Percentiles rank a stretch among this genome's conserved stretches.
These are phyloP conservation scores for Bostrychus sinensis DNA, from an alignment of 2,113 vertebrate genomes.

Conservation along the genomic window DNA sequence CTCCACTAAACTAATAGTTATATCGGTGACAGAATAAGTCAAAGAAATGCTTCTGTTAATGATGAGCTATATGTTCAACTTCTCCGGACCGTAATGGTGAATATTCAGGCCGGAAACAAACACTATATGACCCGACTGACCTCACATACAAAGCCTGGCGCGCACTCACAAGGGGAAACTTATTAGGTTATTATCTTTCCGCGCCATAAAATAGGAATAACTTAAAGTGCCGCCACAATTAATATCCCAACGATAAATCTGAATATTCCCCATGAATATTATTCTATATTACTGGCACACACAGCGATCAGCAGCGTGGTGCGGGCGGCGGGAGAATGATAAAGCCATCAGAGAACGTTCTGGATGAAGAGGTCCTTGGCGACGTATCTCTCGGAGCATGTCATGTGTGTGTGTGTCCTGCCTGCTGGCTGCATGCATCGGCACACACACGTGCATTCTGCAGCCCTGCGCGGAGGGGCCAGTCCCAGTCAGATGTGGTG, in stretches of 20 bases:
- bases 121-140: conserved; percentile 67
- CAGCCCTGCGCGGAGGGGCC: conserved; percentile 84
- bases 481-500: conserved; percentile 78
- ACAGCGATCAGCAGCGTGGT: conserved; percentile 49
- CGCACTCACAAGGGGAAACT: conserved; percentile 65
- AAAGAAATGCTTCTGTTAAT: conserved; percentile 49
- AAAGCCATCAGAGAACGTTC: conserved; percentile 81
- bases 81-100: conserved; percentile 32
- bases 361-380: conserved; percentile 76
- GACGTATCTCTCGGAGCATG: conserved; percentile 63
- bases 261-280: conserved; percentile 81
- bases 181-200: conserved; percentile 87
- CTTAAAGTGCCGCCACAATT: conserved; percentile 79
- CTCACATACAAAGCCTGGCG: conserved; percentile 40
- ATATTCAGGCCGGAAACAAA: conserved; percentile 66
- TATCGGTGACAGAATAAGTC: conserved; percentile 52
- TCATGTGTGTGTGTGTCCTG: conserved; percentile 80
- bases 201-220: conserved; percentile 83
- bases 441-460: conserved; percentile 82
- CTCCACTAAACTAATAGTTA: conserved; percentile 48
- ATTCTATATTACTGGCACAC: conserved; percentile 73
- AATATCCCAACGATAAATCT: conserved; percentile 83
- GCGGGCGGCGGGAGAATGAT: conserved; percentile 72
- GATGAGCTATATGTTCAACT: conserved; percentile 57
- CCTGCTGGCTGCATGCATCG: conserved; percentile 88